Evolutionary conservation across 2,113 vertebrate species (phyloP).

Genomic region (Gasterosteus nipponicus): DNA sequence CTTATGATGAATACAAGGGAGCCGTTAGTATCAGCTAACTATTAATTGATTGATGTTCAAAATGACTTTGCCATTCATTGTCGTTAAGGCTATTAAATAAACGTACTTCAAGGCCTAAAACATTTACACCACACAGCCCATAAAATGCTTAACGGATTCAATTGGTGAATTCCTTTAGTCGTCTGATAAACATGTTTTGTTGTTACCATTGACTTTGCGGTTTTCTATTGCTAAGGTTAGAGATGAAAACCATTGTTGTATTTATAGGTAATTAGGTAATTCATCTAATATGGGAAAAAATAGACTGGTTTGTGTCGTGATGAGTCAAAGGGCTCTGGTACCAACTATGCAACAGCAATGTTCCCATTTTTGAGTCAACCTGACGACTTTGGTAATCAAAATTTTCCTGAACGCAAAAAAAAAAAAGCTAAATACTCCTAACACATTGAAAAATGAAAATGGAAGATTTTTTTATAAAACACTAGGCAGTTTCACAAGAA

Average conservation of each 20-base stretch:
- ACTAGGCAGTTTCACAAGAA: slow-evolving; percentile 23
- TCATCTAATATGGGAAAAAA: slow-evolving; percentile 58
- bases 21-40: slow-evolving; percentile 4
- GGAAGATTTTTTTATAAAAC: slow-evolving; percentile 9
- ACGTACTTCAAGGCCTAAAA: neutral
- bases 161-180: neutral
- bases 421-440: slow-evolving; percentile 2
- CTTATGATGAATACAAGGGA: slow-evolving; percentile 9
- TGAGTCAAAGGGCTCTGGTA: slow-evolving; percentile 52
- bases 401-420: slow-evolving; percentile 23
- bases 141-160: neutral
- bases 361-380: slow-evolving; percentile 9
- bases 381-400: neutral
- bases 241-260: slow-evolving; percentile 31
- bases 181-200: slow-evolving; percentile 11
- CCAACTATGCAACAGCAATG: slow-evolving; percentile 17
- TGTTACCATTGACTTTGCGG: slow-evolving; percentile 5
- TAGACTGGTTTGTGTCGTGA: slow-evolving; percentile 9
- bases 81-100: neutral
- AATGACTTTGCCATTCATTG: neutral
- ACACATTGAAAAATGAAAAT: slow-evolving; percentile 28
- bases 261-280: slow-evolving; percentile 2
- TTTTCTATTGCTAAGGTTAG: slow-evolving; percentile 30
- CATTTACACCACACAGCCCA: neutral
- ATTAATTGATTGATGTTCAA: slow-evolving; percentile 21